Conservation (phyloP, 1,140 invertebrate genomes). For the Drosophila seguyi region DNA sequence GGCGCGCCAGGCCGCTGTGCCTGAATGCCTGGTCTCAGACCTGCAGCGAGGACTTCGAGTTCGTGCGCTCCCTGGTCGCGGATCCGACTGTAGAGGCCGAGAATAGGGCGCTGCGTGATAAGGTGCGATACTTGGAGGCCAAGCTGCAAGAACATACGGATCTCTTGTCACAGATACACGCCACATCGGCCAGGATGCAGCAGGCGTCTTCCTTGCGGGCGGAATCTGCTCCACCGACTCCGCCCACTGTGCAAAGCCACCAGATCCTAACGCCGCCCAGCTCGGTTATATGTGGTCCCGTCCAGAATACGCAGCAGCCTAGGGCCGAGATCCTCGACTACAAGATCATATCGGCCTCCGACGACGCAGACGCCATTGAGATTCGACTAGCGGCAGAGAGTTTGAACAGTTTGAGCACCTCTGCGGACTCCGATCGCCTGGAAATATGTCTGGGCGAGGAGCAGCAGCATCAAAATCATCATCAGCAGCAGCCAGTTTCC, state of each 20-base stretch:
- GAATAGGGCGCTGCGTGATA: constrained; percentile 62
- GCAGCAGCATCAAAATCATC: constrained; percentile 23
- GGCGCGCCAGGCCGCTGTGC: constrained; percentile 35
- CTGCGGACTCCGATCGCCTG: constrained; percentile 70
- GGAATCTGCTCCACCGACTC: constrained; percentile 22
- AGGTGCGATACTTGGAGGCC: constrained; percentile 67
- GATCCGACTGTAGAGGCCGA: constrained; percentile 49
- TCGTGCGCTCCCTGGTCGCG: constrained; percentile 17
- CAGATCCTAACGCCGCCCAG: constrained; percentile 69
- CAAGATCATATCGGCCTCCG: constrained; percentile 67
- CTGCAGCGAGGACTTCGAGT: constrained; percentile 57
- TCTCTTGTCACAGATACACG: constrained; percentile 68
- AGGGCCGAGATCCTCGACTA: constrained; percentile 64
- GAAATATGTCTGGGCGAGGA: constrained; percentile 69
- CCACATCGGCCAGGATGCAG: constrained; percentile 66
- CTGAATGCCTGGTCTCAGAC: constrained; percentile 81
- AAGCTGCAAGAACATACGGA: constrained; percentile 70
- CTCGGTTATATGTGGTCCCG: constrained; percentile 59
- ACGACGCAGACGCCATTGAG: constrained; percentile 70
- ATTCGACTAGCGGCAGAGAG: constrained; percentile 73
- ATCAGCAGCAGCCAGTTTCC: constrained; percentile 9
- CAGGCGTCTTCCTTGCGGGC: constrained; percentile 15
- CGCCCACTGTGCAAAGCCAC: constrained; percentile 36
- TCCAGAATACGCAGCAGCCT: constrained; percentile 20
- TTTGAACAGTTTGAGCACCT: constrained; percentile 68